These are phyloP conservation scores for Drosophila melanosoma DNA, from an alignment of 2,888 invertebrate genomes.

Conservation along the genomic window DNA sequence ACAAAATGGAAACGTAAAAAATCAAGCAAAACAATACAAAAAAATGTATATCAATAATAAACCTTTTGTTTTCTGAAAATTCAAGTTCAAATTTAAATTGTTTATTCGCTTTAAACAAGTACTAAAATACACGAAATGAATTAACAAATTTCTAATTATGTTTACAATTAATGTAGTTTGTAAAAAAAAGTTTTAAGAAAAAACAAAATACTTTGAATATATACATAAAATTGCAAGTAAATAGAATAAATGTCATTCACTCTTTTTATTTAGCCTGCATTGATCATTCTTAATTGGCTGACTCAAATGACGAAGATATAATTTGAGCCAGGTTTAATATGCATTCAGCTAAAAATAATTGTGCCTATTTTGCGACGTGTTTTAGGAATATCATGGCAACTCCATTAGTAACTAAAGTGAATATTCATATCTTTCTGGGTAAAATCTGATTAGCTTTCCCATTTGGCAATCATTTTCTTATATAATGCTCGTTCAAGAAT, in stretches of 20 bases:
- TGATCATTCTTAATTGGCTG: constrained; percentile 22
- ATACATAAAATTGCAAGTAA: constrained; percentile 81
- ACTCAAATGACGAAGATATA: background rate
- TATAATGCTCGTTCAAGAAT: background rate
- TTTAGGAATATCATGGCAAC: background rate
- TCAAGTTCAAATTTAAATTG: constrained; percentile 65
- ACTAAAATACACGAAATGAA: constrained; percentile 69
- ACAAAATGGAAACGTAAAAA: constrained; percentile 15
- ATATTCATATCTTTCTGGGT: background rate
- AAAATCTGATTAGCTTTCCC: background rate
- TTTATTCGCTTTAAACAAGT: constrained; percentile 56
- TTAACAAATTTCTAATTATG: constrained; percentile 71
- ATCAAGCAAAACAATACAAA: constrained; percentile 3
- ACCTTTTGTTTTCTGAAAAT: constrained; percentile 34
- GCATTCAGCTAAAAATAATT: background rate
- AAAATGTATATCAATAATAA: constrained; percentile 39
- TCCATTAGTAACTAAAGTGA: background rate
- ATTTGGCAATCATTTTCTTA: background rate
- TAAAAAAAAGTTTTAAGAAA: constrained; percentile 77
- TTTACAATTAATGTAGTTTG: constrained; percentile 77
- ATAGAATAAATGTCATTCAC: constrained; percentile 78
- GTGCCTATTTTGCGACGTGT: background rate
- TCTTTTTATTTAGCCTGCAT: constrained; percentile 72
- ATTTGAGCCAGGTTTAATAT: background rate
- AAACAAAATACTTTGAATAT: constrained; percentile 72